Base-by-base conservation (phyloP, 2,888 invertebrate species). In the Seira ritae region DNA sequence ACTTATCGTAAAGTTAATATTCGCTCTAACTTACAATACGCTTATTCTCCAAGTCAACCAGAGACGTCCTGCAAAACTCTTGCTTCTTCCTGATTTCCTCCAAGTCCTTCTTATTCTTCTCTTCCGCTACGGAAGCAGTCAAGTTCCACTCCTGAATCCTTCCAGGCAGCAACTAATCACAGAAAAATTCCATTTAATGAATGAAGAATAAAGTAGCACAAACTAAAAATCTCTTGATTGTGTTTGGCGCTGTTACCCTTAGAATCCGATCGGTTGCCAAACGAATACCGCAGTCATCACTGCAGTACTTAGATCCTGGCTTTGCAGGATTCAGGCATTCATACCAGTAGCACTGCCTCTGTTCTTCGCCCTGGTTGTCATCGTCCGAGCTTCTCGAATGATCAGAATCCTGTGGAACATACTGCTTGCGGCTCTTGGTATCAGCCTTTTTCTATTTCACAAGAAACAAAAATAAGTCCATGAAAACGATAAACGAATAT, bases 131-230 rank as follows among this genome's bases (percentile, higher is more conserved):
- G 90, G 97, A 97, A 0, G 95, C 94, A 1, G 95, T 95, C 20
- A 96, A 92, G 20, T 96, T 95, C 98, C 98, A 98, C 90, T 98
- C 97, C 90, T 97, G 97, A 80, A 98, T 95, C 10, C 98, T 93
- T 89, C 95, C 95, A 0, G 97, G 97, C 15, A 97, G 90, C n/a
- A 97, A 94, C 93, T 62, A 62, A 62, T 8, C 42, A n/a, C n/a
- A n/a, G n/a, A 42, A 42, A 15, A 72, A 55, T 72, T 72, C 3
- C 69, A 69, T 50, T 50, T 50, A 50, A 31, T 12, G 6, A 42
- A 42, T 42, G 6, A 50, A n/a, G 3, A n/a, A 8, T n/a, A n/a
- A 50, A 42, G 42, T 42, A 42, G 42, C 42, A 12, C 12, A 12
- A 8, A 42, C 12, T 4, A 42, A 4, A 42, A 42, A 12, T 42